Base-by-base conservation (phyloP, 2,888 invertebrate genomes). In the Megamerina dolium region DNA sequence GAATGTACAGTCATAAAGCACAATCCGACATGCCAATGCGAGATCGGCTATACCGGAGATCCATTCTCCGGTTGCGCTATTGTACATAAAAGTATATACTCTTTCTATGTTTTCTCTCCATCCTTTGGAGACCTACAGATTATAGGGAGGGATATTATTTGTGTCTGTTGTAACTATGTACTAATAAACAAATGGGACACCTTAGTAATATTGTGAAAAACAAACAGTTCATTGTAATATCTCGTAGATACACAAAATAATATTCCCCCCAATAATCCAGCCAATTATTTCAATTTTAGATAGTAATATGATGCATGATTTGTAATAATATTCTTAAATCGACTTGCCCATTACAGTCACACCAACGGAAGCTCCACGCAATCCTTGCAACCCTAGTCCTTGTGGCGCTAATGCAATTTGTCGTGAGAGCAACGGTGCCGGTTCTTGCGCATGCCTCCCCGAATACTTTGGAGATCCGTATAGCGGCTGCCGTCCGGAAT, bases 341-440 rank as follows among this genome's bases (percentile, higher is more conserved):
- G 6, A 8, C 6, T 8, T 23, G 6, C 8, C 6, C 10, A 12
- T 48, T 57, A 48, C 54, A 68, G 70, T 64, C 19, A 48, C 59
- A 3, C 64, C 66, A 46, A 67, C 68, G 53, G 82, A 80, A 63
- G 73, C 72, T 60, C 81, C 78, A 60, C 77, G 73, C 65, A 79
- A 83, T 64, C 85, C 87, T 53, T 87, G 87, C 70, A 80, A 80
- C 69, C 84, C 85, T 55, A 81, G 82, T 53, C 87, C 87, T 39
- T 88, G 87, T 68, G 88, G 87, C 53, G 74, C 83, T 44, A 88
- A 87, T 71, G 83, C 88, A 38, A 72, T 83, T 50, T 89, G 89
- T 71, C 80, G 80, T 60, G 83, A 84, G 73, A 75, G 77, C 57
- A 81, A 82, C 63, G 82, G 82, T 62, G 84, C 82, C 54, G 86